Evolutionary conservation across 2,888 invertebrate species (phyloP), one percentile per base, ranked within the genome.

Genomic region (Sphaerophoria taeniata): DNA sequence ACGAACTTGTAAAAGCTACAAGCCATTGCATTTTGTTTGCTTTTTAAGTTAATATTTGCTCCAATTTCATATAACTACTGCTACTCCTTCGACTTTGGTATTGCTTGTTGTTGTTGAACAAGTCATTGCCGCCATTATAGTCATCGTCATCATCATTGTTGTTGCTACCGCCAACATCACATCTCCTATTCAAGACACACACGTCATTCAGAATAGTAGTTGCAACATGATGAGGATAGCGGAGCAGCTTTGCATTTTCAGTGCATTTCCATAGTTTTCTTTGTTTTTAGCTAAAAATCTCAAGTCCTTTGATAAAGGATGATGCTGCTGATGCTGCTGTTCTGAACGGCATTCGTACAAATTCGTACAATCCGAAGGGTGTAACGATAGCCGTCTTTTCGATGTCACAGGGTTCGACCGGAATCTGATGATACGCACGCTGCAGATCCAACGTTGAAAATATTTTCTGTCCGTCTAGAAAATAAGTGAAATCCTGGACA

Each of bases 11-110:
- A 24, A 24, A 24, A 24, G 1, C 24, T 24, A 24, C 24, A 24
- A 24, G 24, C 24, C 24, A 24, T 24, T 24, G 24, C 24, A 24
- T 24, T n/a, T 36, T 61, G 36, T 39, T 39, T 33, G 39, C 33
- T 53, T 61, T 73, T 73, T 58, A 16, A 53, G 82, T 74, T 78
- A 83, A 83, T 58, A 74, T 78, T 74, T 83, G 78, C 53, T 78
- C 74, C 74, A 78, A 77, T 77, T 82, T 51, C 56, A 53, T 53
- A 39, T 67, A 60, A 58, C 61, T 47, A 51, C 55, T 69, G 69
- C 55, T 69, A 58, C 60, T 51, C 39, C 31, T 69, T 49, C 53
- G 63, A 63, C n/a, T 74, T 65, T 73, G 67, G 61, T 51, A 63
- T 70, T 39, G 16, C 36, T 24, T 24, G 49, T n/a, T n/a, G n/a